Base-by-base conservation (phyloP, 2,113 vertebrate genomes). In the Toxotes jaculatrix region DNA sequence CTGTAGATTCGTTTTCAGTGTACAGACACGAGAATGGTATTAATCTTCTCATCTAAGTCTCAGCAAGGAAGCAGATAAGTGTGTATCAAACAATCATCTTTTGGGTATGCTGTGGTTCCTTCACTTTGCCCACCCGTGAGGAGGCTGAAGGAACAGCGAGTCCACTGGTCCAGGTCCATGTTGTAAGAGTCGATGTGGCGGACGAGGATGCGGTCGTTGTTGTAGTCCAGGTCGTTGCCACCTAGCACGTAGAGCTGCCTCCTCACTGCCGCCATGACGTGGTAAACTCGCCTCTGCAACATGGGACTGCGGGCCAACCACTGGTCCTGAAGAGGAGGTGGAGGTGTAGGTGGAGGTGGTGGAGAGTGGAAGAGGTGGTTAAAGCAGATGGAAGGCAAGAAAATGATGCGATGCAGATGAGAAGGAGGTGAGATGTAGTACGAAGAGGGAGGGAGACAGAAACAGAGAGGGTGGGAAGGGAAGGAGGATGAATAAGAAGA, bases 161-260 rank as follows among this genome's bases (percentile, higher is more conserved):
- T 99, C 98, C 98, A 99, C 49, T 99, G 98, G 91, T 99, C 97
- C 32, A 94, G 31, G 32, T 98, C 98, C 60, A 99, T 97, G 92
- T 95, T 95, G 69, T 99, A 99, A 42, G 96, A 97, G 89, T 99
- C 98, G 80, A 99, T 99, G 76, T 99, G 97, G 4, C 97, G 96
- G 38, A 99, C 98, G 65, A 99, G 96, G 80, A 99, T 96, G 21
- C 98, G 96, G 80, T 99, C 98, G 0, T 99, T 99, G 89, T 99
- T 99, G 92, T 97, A 99, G 93, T 99, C 98, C 19, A 99, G 93
- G 87, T 99, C 98, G 6, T 99, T 99, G 53, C 98, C 98, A 0
- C 98, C 98, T 0, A 99, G 89, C 82, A 99, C 97, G 0, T 99
- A 99, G 4, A 99, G 97, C 84, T 97, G 96, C 87, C 97, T 95